These are phyloP conservation scores for Taphrorychus bicolor DNA, from an alignment of 2,888 invertebrate species.

Conservation along the genomic window DNA sequence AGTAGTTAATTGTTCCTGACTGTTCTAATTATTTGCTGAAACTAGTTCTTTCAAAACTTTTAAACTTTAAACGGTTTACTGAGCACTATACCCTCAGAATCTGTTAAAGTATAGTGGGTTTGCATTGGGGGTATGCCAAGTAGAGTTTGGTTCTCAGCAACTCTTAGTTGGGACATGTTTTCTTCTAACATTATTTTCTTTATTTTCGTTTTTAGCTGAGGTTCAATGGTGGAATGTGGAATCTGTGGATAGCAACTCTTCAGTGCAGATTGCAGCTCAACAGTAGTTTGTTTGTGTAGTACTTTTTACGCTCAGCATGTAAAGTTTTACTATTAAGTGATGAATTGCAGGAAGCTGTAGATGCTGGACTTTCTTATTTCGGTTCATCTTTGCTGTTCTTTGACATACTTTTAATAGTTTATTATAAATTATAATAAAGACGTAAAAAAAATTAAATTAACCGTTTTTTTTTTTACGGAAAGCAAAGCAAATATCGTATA, in stretches of 20 bases:
- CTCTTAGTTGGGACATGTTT: conserved; percentile 32
- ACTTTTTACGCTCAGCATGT: no score
- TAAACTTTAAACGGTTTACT: background rate
- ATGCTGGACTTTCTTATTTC: no score
- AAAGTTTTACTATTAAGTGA: no score
- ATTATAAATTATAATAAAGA: no score
- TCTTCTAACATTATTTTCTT: conserved; percentile 45
- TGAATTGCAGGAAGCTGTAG: no score
- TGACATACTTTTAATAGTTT: no score
- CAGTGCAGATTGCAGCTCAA: conserved; percentile 47
- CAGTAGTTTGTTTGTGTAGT: conserved; percentile 47
- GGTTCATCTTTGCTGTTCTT: no score
- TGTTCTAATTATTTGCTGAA: background rate
- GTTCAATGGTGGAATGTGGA: conserved; percentile 42
- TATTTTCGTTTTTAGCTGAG: conserved; percentile 48
- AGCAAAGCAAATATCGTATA: no score
- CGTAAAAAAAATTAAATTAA: no score
- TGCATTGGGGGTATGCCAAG: conserved; percentile 8
- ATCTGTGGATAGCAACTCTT: conserved; percentile 45
- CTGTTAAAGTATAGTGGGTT: conserved; percentile 42
- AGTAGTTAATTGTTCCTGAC: conserved; percentile 55
- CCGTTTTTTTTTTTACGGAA: no score
- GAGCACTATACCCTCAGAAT: conserved; percentile 51
- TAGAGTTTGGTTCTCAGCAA: conserved; percentile 19
- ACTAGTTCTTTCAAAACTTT: background rate